Base-by-base conservation (phyloP, 1,140 invertebrate genomes). In the Dreissena rostriformis region DNA sequence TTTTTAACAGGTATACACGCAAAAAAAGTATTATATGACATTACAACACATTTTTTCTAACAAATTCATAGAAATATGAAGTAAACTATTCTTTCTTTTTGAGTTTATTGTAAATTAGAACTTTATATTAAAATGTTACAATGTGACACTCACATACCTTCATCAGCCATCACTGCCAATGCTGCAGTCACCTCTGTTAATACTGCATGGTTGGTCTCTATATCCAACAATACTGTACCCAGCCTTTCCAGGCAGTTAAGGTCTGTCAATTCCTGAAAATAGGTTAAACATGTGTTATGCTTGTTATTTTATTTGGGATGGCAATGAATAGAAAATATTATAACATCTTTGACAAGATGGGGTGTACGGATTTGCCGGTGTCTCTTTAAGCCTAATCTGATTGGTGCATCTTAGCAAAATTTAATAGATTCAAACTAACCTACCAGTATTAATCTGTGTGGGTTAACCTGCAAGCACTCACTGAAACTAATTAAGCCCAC, bases 111-210 rank as follows among this genome's bases (percentile, higher is more conserved):
- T 12, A 57, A 19, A 57, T 57, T 57, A 14, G 19, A 57, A 19
- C 53, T 57, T 57, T 57, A 57, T 57, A 12, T 14, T 19, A 14
- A 14, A 14, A 14, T 14, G 12, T 57, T 57, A 57, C 53, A 57
- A 57, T 19, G 19, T 12, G 12, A 19, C 19, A 57, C 53, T n/a
- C 12, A 76, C 75, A 57, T 85, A 91, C 91, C 90, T 74, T 91
- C 90, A 86, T 91, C 91, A 67, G 90, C 86, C 63, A 91, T 82
- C 14, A 91, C 87, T 70, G 89, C 89, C 39, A 91, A 57, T 14
- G 90, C 90, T 39, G 90, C 91, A 26, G 90, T 90, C n/a, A 90
- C 86, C 53, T 91, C 90, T 22, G 74, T 74, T 14, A 88, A 71
- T 12, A 90, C 89, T 26, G 72, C 24, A 22, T 80, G 55, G 52